phyloP scores from a whole-genome alignment of 1,140 invertebrate species.

The Cydia pomonella region DNA sequence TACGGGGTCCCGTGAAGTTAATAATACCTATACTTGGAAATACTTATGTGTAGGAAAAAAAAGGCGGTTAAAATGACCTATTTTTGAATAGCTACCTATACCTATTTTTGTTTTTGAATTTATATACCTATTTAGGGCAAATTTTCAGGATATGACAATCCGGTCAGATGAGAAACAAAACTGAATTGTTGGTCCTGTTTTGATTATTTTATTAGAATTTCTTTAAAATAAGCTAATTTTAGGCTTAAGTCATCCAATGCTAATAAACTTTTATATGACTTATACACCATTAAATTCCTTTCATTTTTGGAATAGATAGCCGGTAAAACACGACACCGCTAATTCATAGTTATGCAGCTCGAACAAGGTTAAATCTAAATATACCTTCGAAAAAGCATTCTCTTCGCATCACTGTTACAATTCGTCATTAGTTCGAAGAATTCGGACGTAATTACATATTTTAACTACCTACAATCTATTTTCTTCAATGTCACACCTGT shows the following conservation, averaged over 20 bases:
- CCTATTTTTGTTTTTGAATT: too few species aligned
- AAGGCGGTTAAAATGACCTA: too few species aligned
- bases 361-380: constrained; percentile 28
- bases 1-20: background rate
- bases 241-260: too few species aligned
- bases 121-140: too few species aligned
- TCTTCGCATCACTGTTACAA: constrained; percentile 2
- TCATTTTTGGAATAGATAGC: background rate
- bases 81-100: too few species aligned
- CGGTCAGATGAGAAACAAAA: too few species aligned
- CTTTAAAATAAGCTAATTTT: background rate
- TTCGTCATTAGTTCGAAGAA: background rate
- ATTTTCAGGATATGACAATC: too few species aligned
- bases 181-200: too few species aligned
- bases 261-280: background rate
- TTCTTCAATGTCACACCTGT: constrained; percentile 5
- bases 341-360: background rate
- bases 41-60: background rate
- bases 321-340: constrained; percentile 3
- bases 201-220: too few species aligned
- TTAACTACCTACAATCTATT: background rate
- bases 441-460: background rate
- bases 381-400: constrained; percentile 17
- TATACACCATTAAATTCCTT: background rate
- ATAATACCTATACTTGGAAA: background rate